Percentiles rank a stretch among this genome's conserved stretches.
phyloP scores from a whole-genome alignment of 2,888 invertebrate species.

The Phengaris alcon region DNA sequence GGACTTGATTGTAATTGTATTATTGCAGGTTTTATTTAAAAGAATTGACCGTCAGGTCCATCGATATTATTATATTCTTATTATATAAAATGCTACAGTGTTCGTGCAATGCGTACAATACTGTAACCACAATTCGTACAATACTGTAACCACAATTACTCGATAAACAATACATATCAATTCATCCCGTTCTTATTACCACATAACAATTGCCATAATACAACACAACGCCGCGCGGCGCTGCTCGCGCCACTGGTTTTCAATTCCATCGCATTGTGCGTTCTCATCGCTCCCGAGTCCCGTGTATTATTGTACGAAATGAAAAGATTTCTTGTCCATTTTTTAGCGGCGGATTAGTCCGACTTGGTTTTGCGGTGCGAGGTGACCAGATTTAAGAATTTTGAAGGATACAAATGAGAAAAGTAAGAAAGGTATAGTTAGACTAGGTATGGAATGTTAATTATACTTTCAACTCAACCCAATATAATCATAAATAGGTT shows the following conservation, averaged over 20 bases:
- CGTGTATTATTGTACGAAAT: slow-evolving; percentile 59
- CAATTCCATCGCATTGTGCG: slow-evolving; percentile 57
- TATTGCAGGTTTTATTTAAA: too few relatives aligned
- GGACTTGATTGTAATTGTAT: too few relatives aligned
- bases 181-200: slow-evolving; percentile 3
- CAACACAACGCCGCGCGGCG: slow-evolving; percentile 60
- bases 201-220: slow-evolving; percentile 52
- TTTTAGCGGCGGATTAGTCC: slow-evolving; percentile 49
- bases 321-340: slow-evolving; percentile 65
- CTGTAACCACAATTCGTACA: background rate
- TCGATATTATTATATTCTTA: too few relatives aligned
- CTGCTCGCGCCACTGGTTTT: slow-evolving; percentile 62
- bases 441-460: too few relatives aligned
- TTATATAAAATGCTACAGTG: too few relatives aligned
- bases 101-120: background rate
- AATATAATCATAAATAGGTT: too few relatives aligned
- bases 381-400: slow-evolving; percentile 26
- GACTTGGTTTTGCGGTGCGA: slow-evolving; percentile 32
- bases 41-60: too few relatives aligned
- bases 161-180: slow-evolving; percentile 8
- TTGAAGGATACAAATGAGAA: background rate
- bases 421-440: too few relatives aligned
- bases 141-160: background rate
- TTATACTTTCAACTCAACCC: too few relatives aligned
- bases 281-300: slow-evolving; percentile 52